Evolutionary conservation across 92 coral and sea anemone genomes (phyloP).

Genomic region (Montipora capitata): DNA sequence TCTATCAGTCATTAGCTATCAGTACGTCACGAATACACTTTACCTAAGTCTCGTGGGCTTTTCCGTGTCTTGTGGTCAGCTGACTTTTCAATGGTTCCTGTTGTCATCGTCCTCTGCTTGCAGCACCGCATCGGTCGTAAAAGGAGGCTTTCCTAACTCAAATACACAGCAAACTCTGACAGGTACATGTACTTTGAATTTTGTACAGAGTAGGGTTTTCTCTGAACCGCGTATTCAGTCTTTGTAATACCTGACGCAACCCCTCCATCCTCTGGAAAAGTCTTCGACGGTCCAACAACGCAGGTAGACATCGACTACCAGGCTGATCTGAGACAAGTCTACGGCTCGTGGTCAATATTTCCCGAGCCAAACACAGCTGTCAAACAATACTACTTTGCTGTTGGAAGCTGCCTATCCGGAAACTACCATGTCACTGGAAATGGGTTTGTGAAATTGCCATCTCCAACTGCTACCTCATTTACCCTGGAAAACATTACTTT

Average conservation of each 20-base stretch:
- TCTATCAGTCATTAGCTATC: slow-evolving; percentile 63
- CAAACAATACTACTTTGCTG: slow-evolving; percentile 92
- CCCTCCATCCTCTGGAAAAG: slow-evolving; percentile 83
- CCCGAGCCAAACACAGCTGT: slow-evolving; percentile 83
- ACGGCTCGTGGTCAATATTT: slow-evolving; percentile 91
- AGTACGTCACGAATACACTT: slow-evolving; percentile 76
- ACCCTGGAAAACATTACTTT: slow-evolving; percentile 69
- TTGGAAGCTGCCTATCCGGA: slow-evolving; percentile 90
- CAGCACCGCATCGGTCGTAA: slow-evolving; percentile 16
- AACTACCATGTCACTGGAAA: slow-evolving; percentile 95
- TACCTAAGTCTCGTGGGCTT: slow-evolving; percentile 77
- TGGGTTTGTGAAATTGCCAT: slow-evolving; percentile 72
- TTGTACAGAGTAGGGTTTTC: no score
- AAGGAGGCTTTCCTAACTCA: slow-evolving; percentile 47
- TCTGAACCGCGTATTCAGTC: slow-evolving; percentile 62
- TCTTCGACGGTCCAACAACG: slow-evolving; percentile 83
- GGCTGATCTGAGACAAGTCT: slow-evolving; percentile 76
- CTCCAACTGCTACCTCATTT: slow-evolving; percentile 85
- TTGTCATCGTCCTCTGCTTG: slow-evolving; percentile 50
- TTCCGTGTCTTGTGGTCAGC: slow-evolving; percentile 79
- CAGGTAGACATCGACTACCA: slow-evolving; percentile 82
- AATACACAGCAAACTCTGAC: slow-evolving; percentile 52
- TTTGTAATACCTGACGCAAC: slow-evolving; percentile 86
- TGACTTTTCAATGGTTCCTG: background rate
- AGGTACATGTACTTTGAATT: slow-evolving; percentile 9